Percentiles rank a stretch among this genome's conserved stretches.
phyloP scores from a whole-genome alignment of 1,140 invertebrate species.

The Lysiphlebus fabarum region DNA sequence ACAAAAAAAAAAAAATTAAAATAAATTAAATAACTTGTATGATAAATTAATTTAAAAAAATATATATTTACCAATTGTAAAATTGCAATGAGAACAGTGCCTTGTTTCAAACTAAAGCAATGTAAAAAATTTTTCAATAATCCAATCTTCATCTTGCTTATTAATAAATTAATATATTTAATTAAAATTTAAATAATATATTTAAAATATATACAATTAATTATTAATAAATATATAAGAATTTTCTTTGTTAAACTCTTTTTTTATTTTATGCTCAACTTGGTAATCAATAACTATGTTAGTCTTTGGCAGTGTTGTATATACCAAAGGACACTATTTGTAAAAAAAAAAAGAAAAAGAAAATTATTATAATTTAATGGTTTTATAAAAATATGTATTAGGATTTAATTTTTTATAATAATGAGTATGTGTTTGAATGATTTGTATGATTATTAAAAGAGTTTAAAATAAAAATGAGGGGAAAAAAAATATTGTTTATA shows the following conservation, averaged over 20 bases:
- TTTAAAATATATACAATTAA: background rate
- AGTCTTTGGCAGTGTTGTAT: background rate
- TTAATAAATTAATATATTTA: background rate
- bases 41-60: constrained; percentile 8
- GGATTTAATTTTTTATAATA: too few species aligned
- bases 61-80: constrained; percentile 48
- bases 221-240: background rate
- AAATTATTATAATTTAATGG: too few species aligned
- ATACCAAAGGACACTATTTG: too few species aligned
- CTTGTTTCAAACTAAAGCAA: constrained; percentile 53
- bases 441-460: too few species aligned
- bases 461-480: background rate
- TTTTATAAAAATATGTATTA: too few species aligned
- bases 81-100: constrained; percentile 54
- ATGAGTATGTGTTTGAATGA: too few species aligned
- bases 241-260: background rate
- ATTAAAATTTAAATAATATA: background rate
- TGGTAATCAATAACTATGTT: constrained; percentile 22
- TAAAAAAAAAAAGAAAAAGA: too few species aligned
- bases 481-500: background rate
- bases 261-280: background rate
- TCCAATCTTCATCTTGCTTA: constrained; percentile 40
- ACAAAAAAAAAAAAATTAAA: constrained; percentile 9
- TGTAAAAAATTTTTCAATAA: constrained; percentile 48
- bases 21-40: too few species aligned